Evolutionary conservation across 2,797 vertebrate species (phyloP).

Genomic region (Pteronotus mesoamericanus): DNA sequence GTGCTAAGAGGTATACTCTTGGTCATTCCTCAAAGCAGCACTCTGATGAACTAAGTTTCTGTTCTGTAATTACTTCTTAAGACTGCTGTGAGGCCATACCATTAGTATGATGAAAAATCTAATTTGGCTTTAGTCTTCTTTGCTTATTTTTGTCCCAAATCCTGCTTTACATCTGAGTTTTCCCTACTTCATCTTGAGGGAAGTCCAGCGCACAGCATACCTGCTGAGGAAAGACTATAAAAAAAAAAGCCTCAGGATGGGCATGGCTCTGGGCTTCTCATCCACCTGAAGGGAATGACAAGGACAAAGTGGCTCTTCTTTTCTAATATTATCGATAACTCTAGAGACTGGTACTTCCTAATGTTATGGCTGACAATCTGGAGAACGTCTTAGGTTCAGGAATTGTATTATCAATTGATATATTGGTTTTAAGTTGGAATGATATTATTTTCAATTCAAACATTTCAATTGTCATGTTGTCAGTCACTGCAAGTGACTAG

Average conservation of each 20-base stretch:
- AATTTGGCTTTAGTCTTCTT: background rate
- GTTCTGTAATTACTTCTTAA: background rate
- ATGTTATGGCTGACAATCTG: background rate
- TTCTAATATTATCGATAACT: background rate
- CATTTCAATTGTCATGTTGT: background rate
- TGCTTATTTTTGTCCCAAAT: background rate
- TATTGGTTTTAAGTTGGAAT: background rate
- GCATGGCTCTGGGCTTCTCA: background rate
- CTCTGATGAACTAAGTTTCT: background rate
- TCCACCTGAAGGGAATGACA: background rate
- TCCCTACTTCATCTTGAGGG: background rate
- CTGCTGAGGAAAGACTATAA: background rate
- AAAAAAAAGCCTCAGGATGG: background rate
- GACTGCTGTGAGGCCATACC: too few relatives aligned
- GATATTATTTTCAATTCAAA: background rate
- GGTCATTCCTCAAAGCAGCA: background rate
- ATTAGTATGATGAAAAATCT: background rate
- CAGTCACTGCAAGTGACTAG: background rate
- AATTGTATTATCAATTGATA: background rate
- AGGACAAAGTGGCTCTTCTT: background rate
- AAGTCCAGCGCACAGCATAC: background rate
- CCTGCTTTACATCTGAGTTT: background rate
- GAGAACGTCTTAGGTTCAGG: background rate
- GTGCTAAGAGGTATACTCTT: background rate
- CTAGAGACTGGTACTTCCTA: background rate